phyloP scores from a whole-genome alignment of 2,888 invertebrate genomes.

The Netelia melanura region DNA sequence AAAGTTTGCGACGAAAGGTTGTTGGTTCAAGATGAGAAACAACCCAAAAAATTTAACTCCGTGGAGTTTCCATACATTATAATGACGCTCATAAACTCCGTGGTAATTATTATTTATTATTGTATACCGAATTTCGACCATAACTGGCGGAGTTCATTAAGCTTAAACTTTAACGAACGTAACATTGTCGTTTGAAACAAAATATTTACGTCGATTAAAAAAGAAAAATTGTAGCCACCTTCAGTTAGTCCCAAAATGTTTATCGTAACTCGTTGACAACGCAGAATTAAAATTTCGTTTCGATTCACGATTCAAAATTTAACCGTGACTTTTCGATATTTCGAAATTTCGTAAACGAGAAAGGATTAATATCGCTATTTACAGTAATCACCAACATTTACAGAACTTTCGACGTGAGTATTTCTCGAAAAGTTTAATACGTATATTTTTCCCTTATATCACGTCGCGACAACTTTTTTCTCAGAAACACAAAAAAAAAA shows the following conservation, averaged over 20 bases:
- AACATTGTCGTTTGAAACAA: not conserved
- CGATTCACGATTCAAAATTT: constrained; percentile 25
- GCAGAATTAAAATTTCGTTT: not conserved
- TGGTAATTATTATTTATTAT: not conserved
- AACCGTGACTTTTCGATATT: not conserved
- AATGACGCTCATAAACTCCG: not conserved
- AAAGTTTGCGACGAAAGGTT: constrained; percentile 31
- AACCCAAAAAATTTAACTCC: not conserved
- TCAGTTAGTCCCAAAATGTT: constrained; percentile 32
- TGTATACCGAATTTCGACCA: not conserved
- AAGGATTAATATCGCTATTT: too few relatives aligned
- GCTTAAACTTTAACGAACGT: not conserved
- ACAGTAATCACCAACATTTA: too few relatives aligned
- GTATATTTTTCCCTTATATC: too few relatives aligned
- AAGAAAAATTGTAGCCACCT: constrained; percentile 20
- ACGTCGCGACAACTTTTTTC: too few relatives aligned
- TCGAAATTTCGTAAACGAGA: not conserved
- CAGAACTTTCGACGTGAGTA: too few relatives aligned
- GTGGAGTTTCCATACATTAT: not conserved
- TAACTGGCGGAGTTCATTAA: not conserved
- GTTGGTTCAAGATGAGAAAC: not conserved
- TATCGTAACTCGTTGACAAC: constrained; percentile 19
- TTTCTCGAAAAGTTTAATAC: too few relatives aligned
- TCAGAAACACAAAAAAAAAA: too few relatives aligned
- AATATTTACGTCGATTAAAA: not conserved